Conservation (phyloP, 30 jellyfish, hydroid and myxozoan genomes). For the Nemopilema nomurai region DNA sequence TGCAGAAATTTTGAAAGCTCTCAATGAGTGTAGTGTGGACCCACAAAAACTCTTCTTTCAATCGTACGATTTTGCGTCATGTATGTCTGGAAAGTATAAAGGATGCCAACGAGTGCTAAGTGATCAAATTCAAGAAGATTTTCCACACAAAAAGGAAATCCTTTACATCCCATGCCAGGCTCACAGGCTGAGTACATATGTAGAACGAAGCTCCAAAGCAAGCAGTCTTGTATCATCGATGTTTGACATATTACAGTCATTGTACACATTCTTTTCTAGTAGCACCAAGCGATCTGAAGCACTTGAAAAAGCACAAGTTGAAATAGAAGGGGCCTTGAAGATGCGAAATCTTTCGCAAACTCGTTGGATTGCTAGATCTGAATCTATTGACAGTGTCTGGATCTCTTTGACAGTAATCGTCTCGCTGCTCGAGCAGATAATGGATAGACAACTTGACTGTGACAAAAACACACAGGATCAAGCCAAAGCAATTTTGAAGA, state of each 20-base stretch:
- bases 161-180: constrained; percentile 39
- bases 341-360: constrained; percentile 36
- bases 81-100: constrained; percentile 32
- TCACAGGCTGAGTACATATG: constrained; percentile 6
- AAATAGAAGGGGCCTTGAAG: constrained; percentile 13
- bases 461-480: constrained; percentile 14
- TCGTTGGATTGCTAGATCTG: constrained; percentile 22
- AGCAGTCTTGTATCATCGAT: constrained; percentile 37
- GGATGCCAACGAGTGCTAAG: constrained; percentile 15
- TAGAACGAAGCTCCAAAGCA: constrained; percentile 39
- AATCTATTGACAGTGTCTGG: constrained; percentile 44
- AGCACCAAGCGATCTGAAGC: constrained; percentile 26
- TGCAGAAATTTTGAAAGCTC: constrained; percentile 17
- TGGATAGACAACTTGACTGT: constrained; percentile 18
- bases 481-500: constrained; percentile 41
- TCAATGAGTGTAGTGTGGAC: constrained; percentile 36
- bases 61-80: constrained; percentile 29
- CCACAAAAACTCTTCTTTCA: constrained; percentile 4
- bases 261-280: constrained; percentile 12
- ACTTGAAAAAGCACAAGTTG: neutral
- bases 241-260: constrained; percentile 14
- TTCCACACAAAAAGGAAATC: constrained; percentile 11
- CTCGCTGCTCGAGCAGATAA: constrained; percentile 17
- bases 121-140: neutral
- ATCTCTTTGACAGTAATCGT: neutral